A percentile compares a stretch with the other conserved stretches of the same genome.
Evolutionary conservation across 2,113 vertebrate species (phyloP).

Genomic region (Peromyscus leucopus): DNA sequence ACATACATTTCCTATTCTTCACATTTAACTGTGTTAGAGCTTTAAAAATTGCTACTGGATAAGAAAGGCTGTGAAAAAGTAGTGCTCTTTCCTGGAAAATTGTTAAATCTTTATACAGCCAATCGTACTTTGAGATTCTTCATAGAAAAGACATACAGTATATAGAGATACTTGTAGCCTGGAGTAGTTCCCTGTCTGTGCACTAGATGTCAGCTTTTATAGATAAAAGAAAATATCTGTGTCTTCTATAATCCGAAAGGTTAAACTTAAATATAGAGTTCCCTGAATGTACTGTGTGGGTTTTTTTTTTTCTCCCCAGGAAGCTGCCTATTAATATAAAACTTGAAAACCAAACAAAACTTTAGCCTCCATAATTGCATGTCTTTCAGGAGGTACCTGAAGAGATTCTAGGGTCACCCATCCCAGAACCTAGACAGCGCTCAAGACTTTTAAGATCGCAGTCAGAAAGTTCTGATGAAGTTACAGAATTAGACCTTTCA

Average conservation of each 20-base stretch:
- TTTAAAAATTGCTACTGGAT: not conserved
- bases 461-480: constrained; percentile 98
- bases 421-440: constrained; percentile 95
- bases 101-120: constrained; percentile 16
- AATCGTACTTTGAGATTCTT: not conserved
- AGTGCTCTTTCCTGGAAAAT: not conserved
- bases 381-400: constrained; percentile 91
- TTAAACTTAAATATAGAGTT: not conserved
- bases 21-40: not conserved
- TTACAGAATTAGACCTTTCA: constrained; percentile 96
- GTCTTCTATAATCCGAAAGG: not conserved
- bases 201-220: constrained; percentile 2
- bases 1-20: not conserved
- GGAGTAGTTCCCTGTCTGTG: not conserved
- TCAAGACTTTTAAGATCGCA: constrained; percentile 96
- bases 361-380: not conserved
- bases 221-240: not conserved
- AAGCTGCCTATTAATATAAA: constrained; percentile 41
- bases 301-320: not conserved
- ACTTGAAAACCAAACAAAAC: constrained; percentile 37
- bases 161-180: not conserved
- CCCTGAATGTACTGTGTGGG: constrained; percentile 14
- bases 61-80: not conserved
- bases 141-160: not conserved
- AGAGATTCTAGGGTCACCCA: constrained; percentile 94